Evolutionary conservation across 2,797 vertebrate species (phyloP).

Genomic region (Gallinago nigripennis): DNA sequence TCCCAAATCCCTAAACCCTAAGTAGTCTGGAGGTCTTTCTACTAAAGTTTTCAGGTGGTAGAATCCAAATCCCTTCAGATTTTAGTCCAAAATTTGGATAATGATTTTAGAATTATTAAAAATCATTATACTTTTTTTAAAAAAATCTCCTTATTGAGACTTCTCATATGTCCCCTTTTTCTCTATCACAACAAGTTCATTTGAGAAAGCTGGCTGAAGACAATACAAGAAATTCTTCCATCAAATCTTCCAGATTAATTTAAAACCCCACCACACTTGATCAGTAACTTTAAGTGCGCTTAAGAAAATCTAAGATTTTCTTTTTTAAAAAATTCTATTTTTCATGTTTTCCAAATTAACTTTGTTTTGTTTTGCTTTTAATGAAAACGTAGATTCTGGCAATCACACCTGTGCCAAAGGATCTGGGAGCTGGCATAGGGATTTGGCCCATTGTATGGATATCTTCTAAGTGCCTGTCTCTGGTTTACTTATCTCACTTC

Average conservation of each 20-base stretch:
- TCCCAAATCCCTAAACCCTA: fast-evolving
- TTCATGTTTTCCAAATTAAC: not conserved
- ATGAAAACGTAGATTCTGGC: not conserved
- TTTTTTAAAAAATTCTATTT: not conserved
- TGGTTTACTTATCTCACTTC: conserved; percentile 22
- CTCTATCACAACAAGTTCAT: not conserved
- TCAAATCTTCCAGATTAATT: not conserved
- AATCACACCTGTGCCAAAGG: not conserved
- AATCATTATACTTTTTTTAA: fast-evolving
- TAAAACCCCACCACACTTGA: not conserved
- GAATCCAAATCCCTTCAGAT: not conserved
- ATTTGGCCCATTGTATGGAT: not conserved
- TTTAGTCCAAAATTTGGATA: not conserved
- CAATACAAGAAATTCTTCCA: not conserved
- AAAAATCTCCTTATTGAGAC: not conserved
- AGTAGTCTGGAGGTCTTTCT: not conserved
- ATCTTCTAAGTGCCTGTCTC: not conserved
- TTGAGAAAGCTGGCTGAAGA: not conserved
- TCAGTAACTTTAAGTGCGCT: not conserved
- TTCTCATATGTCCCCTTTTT: not conserved
- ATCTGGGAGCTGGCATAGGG: not conserved
- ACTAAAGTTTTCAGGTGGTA: not conserved
- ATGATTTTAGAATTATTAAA: not conserved
- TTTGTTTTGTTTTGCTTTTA: not conserved
- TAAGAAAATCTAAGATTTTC: not conserved